phyloP scores from a whole-genome alignment of 2,797 vertebrate genomes.

The Melanotaenia nigrans region DNA sequence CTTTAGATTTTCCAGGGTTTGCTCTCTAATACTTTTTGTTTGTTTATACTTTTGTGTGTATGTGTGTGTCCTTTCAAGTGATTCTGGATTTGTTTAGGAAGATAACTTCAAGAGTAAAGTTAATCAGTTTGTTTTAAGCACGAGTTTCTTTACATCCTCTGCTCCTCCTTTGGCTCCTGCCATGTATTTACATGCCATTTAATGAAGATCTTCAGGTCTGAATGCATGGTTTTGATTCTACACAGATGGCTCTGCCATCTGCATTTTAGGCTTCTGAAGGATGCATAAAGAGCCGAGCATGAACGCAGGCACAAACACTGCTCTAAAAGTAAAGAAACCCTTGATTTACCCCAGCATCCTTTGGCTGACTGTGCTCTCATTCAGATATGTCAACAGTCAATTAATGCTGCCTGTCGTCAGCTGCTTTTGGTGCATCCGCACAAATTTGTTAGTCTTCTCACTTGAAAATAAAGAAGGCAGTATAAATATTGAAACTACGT shows the following conservation, averaged over 20 bases:
- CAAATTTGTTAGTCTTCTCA: conserved; percentile 72
- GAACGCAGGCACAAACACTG: conserved; percentile 67
- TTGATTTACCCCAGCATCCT: conserved; percentile 79
- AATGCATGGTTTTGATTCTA: conserved; percentile 85
- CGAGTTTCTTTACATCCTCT: conserved; percentile 75
- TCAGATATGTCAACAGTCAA: conserved; percentile 81
- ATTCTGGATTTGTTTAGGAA: conserved; percentile 58
- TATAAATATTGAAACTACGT: conserved; percentile 75
- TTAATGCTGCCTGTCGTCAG: conserved; percentile 79
- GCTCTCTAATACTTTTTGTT: conserved; percentile 46
- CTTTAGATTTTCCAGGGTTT: conserved; percentile 34
- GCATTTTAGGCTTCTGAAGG: conserved; percentile 82
- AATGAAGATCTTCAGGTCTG: conserved; percentile 82
- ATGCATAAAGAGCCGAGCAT: conserved; percentile 77
- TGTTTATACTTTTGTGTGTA: conserved; percentile 57
- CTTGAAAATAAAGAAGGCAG: conserved; percentile 71
- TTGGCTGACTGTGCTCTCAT: conserved; percentile 76
- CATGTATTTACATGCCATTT: conserved; percentile 77
- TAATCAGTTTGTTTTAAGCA: conserved; percentile 80
- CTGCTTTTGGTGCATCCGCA: conserved; percentile 70
- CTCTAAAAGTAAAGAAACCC: conserved; percentile 75
- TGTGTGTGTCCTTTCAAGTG: conserved; percentile 55
- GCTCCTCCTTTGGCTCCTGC: conserved; percentile 76
- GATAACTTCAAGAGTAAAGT: conserved; percentile 69
- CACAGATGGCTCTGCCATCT: conserved; percentile 84